A percentile compares a stretch with the other conserved stretches of the same genome.
These are phyloP conservation scores for Clunio marinus DNA, from an alignment of 2,888 invertebrate genomes.

Conservation along the genomic window DNA sequence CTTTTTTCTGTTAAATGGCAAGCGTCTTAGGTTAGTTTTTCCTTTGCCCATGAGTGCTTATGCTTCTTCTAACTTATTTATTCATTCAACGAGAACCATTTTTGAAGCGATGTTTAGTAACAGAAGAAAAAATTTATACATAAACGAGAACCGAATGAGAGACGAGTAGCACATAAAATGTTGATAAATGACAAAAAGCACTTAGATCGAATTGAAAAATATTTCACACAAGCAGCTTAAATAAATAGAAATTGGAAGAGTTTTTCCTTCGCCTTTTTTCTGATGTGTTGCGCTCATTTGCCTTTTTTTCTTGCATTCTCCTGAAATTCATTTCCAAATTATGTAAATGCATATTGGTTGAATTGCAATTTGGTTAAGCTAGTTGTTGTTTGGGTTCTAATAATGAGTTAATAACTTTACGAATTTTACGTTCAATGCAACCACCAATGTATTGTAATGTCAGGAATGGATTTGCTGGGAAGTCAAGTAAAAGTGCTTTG, in stretches of 20 bases:
- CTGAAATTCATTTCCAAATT: conserved; percentile 13
- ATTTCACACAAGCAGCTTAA: not conserved
- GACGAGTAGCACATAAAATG: conserved; percentile 31
- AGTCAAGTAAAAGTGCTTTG: not conserved
- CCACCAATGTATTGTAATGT: too few species aligned
- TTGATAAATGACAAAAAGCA: conserved; percentile 43
- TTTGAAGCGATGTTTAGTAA: conserved; percentile 25
- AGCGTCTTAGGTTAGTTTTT: not conserved
- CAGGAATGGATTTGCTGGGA: not conserved
- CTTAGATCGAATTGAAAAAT: conserved; percentile 42
- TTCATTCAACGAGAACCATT: conserved; percentile 11
- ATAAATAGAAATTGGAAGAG: conserved; percentile 19
- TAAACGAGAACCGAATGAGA: conserved; percentile 20
- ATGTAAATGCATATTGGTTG: conserved; percentile 28
- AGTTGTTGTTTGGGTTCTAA: not conserved
- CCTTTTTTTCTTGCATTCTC: conserved; percentile 21
- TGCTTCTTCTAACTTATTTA: not conserved
- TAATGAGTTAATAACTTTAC: not conserved
- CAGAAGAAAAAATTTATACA: not conserved
- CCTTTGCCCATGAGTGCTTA: not conserved
- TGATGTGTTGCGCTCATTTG: conserved; percentile 23
- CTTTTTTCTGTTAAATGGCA: too few species aligned
- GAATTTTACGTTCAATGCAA: not conserved
- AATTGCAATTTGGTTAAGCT: not conserved
- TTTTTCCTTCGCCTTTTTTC: too few species aligned